Percentiles rank a stretch among this genome's conserved stretches.
Conservation (phyloP, 2,797 vertebrate species). For the Hozukius guyotensis region DNA sequence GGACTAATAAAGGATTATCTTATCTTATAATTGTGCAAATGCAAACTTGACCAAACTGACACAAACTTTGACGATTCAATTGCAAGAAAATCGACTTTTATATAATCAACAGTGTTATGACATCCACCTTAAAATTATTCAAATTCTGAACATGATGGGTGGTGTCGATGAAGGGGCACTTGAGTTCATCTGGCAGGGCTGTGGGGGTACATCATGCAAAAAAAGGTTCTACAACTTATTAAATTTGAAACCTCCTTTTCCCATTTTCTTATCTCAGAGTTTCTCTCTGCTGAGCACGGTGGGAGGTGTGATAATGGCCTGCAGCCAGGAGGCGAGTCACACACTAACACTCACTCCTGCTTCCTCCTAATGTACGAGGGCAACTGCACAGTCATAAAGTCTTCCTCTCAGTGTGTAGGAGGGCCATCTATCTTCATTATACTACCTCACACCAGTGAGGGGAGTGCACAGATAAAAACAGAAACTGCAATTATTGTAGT, state of each 20-base stretch:
- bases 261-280: not conserved
- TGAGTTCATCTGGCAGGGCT: not conserved
- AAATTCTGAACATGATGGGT: not conserved
- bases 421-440: constrained; percentile 61
- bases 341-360: constrained; percentile 22
- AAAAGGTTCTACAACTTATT: not conserved
- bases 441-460: constrained; percentile 10
- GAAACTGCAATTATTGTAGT: constrained; percentile 25
- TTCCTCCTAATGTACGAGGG: constrained; percentile 43
- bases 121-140: not conserved
- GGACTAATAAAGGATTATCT: too few relatives aligned
- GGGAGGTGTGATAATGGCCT: constrained; percentile 48
- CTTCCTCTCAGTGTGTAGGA: constrained; percentile 34
- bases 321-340: constrained; percentile 49
- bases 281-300: constrained; percentile 8
- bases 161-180: not conserved
- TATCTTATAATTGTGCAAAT: not conserved
- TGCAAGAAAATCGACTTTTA: not conserved
- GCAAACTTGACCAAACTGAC: not conserved
- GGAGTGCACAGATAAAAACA: constrained; percentile 10
- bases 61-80: not conserved
- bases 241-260: constrained; percentile 10
- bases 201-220: not conserved
- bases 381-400: constrained; percentile 49
- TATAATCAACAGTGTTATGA: not conserved